Evolutionary conservation across 1,140 invertebrate species (phyloP).

Genomic region (Chymomyza costata): DNA sequence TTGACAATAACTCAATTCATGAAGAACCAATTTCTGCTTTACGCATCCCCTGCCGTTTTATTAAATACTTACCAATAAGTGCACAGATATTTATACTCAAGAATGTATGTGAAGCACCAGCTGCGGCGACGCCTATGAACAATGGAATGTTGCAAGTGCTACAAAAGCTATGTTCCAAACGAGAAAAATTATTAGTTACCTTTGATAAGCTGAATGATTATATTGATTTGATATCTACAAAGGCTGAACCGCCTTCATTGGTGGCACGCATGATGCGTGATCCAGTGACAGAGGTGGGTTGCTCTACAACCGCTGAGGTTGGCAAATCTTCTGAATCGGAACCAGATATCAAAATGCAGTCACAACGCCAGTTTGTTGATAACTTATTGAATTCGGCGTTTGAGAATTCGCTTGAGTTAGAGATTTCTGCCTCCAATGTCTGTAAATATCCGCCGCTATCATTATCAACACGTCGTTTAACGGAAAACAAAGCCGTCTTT

Average conservation of each 20-base stretch:
- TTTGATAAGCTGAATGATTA: not conserved
- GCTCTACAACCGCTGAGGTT: too few relatives aligned
- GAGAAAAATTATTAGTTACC: constrained; percentile 8
- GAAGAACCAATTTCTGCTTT: constrained; percentile 1
- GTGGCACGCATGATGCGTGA: constrained; percentile 35
- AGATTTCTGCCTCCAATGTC: too few relatives aligned
- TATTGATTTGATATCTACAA: constrained; percentile 25
- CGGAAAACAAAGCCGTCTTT: not conserved
- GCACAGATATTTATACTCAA: constrained; percentile 24
- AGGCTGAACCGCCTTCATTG: constrained; percentile 19
- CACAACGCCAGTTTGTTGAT: too few relatives aligned
- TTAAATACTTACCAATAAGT: constrained; percentile 34
- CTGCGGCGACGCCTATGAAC: constrained; percentile 17
- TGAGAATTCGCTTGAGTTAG: too few relatives aligned
- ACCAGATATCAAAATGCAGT: too few relatives aligned
- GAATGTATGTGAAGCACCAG: constrained; percentile 28
- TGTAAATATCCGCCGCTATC: too few relatives aligned
- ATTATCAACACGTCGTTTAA: too few relatives aligned
- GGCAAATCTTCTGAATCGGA: too few relatives aligned
- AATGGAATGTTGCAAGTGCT: constrained; percentile 16
- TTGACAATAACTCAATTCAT: constrained; percentile 29
- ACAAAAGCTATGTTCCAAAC: not conserved
- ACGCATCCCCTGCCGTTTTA: constrained; percentile 43
- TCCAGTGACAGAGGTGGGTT: not conserved
- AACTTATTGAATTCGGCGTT: too few relatives aligned